A percentile compares a stretch with the other conserved stretches of the same genome.
Conservation (phyloP, 2,888 invertebrate species). For the Euzetes globulus region DNA sequence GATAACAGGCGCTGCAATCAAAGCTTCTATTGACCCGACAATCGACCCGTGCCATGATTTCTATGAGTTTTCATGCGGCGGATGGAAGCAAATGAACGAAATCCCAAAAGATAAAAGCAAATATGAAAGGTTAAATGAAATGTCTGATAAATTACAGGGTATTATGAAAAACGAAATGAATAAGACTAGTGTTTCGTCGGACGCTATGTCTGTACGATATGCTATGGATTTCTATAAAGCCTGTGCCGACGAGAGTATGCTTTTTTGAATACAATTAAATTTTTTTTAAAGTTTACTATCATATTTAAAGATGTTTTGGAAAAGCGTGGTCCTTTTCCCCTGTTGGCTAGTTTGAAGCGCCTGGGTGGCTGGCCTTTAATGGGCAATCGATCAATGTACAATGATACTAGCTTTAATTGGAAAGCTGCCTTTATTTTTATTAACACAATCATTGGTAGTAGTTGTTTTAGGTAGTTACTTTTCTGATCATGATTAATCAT, state of each 20-base stretch:
- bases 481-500: too few relatives aligned
- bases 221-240: constrained; percentile 15
- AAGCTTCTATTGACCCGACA: background rate
- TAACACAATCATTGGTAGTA: too few relatives aligned
- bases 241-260: constrained; percentile 2
- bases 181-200: background rate
- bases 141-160: constrained; percentile 1
- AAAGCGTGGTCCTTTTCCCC: too few relatives aligned
- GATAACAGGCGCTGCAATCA: background rate
- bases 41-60: constrained; percentile 33
- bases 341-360: too few relatives aligned
- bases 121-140: background rate
- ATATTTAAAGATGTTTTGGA: too few relatives aligned
- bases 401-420: too few relatives aligned
- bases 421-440: too few relatives aligned
- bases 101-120: constrained; percentile 15
- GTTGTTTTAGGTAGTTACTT: too few relatives aligned
- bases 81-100: constrained; percentile 12
- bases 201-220: background rate
- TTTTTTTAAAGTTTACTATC: too few relatives aligned
- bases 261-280: background rate
- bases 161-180: constrained; percentile 9
- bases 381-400: too few relatives aligned
- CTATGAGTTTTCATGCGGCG: constrained; percentile 32
- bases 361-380: too few relatives aligned